Evolutionary conservation across 1,140 invertebrate species (phyloP).

Genomic region (Brachionus paranguensis): DNA sequence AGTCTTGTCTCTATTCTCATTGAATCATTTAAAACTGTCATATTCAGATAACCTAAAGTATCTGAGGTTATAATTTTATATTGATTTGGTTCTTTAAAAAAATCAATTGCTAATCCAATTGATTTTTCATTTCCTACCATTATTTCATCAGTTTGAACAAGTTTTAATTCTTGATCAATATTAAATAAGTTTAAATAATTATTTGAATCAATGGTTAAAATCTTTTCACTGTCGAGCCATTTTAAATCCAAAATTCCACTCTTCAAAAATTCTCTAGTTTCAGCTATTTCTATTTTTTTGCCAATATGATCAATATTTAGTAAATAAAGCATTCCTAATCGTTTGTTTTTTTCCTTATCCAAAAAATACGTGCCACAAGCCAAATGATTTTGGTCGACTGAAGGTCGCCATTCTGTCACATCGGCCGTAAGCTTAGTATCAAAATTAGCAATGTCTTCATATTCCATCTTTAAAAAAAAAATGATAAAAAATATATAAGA

Average conservation of each 20-base stretch:
- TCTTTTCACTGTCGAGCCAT: neutral
- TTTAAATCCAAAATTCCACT: slow-evolving; percentile 38
- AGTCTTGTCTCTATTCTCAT: neutral
- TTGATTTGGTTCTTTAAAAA: neutral
- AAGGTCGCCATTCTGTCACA: slow-evolving; percentile 31
- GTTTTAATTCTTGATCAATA: neutral
- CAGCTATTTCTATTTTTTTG: neutral
- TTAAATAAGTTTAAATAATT: neutral
- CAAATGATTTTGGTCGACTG: neutral
- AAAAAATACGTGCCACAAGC: slow-evolving; percentile 29
- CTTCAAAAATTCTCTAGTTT: neutral
- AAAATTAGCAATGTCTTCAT: slow-evolving; percentile 20
- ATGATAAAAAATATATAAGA: neutral
- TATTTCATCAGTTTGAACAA: neutral
- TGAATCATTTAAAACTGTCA: neutral
- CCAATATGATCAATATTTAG: neutral
- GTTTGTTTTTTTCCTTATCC: neutral
- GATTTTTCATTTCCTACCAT: neutral
- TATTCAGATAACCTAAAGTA: neutral
- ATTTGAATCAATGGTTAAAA: slow-evolving; percentile 22
- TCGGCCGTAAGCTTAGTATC: slow-evolving; percentile 23
- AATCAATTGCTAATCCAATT: slow-evolving; percentile 16
- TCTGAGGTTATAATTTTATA: neutral
- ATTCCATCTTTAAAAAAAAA: slow-evolving; percentile 5
- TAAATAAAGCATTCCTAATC: slow-evolving; percentile 13